Base-by-base conservation (phyloP, 1,140 invertebrate genomes). In the Monomorium pharaonis region DNA sequence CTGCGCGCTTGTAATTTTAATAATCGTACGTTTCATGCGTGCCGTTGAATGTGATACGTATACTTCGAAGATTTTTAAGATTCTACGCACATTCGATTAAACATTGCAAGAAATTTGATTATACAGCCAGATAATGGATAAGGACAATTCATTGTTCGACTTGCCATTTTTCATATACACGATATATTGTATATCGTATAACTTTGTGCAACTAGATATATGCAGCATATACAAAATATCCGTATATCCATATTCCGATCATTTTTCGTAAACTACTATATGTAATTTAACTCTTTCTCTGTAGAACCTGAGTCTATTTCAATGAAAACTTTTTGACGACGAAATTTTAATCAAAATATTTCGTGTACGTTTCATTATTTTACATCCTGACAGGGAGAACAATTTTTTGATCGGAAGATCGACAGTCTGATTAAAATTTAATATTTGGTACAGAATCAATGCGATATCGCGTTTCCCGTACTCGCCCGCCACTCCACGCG, bases 371-470 rank as follows among this genome's bases (percentile, higher is more conserved):
- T 62, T 74, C 78, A 60, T 83, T 83, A 83, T 83, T 83, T 83
- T 72, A 60, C 67, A 42, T 83, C 24, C 78, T 83, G 78, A 72
- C 51, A 72, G 67, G 78, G 78, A 56, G 51, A 83, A 47, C 76
- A 78, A 78, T 83, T 83, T 83, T 83, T 83, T 72, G 78, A 72
- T 83, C 67, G 37, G 37, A 60, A 83, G 78, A 83, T 83, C 78
- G 78, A 72, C 78, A 72, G 78, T 83, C 67, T 83, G 78, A 83
- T 83, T 83, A 83, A 83, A 83, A 83, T 83, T 83, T 83, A 72
- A 83, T 83, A 83, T 83, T 83, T 44, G 65, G 51, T 47, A 33
- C 78, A 72, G 78, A 83, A 83, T 83, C 78, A 83, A 83, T 74
- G 56, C 67, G 24, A 27, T 74, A 74, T 83, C 67, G 78, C 54